phyloP scores from a whole-genome alignment of 2,888 invertebrate genomes.

The Heterodera filipjevi region DNA sequence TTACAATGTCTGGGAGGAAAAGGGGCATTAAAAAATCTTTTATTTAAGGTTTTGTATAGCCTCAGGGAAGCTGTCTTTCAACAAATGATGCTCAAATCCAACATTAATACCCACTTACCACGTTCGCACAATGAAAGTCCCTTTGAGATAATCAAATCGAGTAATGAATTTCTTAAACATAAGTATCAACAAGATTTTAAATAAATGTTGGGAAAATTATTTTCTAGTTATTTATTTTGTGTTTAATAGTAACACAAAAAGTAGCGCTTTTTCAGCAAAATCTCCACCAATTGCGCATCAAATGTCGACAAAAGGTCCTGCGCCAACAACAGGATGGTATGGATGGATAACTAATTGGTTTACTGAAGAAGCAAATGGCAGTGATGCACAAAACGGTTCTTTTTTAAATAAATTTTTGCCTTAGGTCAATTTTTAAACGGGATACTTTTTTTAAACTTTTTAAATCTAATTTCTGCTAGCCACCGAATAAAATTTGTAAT shows the following conservation, averaged over 20 bases:
- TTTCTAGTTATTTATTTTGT: neutral
- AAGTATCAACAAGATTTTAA: too few relatives aligned
- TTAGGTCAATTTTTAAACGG: too few relatives aligned
- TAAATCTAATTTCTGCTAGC: too few relatives aligned
- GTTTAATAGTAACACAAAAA: neutral
- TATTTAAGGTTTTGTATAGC: constrained; percentile 51
- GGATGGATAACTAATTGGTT: constrained; percentile 60
- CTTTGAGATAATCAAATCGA: constrained; percentile 25
- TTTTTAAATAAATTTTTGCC: neutral
- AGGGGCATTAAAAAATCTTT: constrained; percentile 15
- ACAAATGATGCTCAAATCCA: constrained; percentile 2
- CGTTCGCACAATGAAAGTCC: constrained; percentile 14
- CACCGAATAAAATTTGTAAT: too few relatives aligned
- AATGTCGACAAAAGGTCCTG: neutral
- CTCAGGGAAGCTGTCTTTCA: constrained; percentile 62
- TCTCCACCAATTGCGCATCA: neutral
- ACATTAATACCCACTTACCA: neutral
- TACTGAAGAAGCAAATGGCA: constrained; percentile 31
- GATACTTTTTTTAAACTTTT: too few relatives aligned
- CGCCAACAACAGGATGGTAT: constrained; percentile 44
- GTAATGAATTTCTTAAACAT: too few relatives aligned
- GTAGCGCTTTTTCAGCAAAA: neutral
- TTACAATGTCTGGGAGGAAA: constrained; percentile 35
- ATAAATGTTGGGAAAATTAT: too few relatives aligned
- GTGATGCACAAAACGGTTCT: neutral